phyloP scores from a whole-genome alignment of 2,797 vertebrate genomes.

The Myiotriccus ornatus region DNA sequence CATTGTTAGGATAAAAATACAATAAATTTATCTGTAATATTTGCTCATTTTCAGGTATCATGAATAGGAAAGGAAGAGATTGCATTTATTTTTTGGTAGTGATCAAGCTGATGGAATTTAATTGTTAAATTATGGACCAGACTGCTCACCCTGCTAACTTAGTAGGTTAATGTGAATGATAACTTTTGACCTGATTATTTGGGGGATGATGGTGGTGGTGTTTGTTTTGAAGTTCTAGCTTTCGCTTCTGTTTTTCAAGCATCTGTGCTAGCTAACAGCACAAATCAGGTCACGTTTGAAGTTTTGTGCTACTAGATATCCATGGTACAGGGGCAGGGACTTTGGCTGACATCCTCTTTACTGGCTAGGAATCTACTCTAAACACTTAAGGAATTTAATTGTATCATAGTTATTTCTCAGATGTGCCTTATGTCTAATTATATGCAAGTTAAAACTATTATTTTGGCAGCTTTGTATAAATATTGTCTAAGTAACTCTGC shows the following conservation, averaged over 20 bases:
- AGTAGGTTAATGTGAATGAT: not conserved
- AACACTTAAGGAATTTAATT: not conserved
- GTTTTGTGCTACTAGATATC: not conserved
- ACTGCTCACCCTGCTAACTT: not conserved
- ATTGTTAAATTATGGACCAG: not conserved
- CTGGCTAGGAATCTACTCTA: not conserved
- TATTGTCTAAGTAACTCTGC: not conserved
- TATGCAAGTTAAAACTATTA: not conserved
- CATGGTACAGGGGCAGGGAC: not conserved
- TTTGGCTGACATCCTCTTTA: not conserved
- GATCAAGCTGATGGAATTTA: not conserved
- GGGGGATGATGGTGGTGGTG: accelerated
- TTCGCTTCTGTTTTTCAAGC: not conserved
- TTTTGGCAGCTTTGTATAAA: constrained; percentile 4
- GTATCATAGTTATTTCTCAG: not conserved
- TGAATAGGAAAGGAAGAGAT: not conserved
- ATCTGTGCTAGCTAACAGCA: not conserved
- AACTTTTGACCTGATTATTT: not conserved
- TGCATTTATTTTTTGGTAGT: not conserved
- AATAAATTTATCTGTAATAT: not conserved
- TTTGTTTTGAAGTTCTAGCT: not conserved
- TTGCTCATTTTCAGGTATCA: not conserved
- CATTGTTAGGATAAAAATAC: not conserved
- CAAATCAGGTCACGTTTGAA: not conserved
- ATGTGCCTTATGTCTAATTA: not conserved